Evolutionary conservation across 53 echinoderm and acorn worm genomes (phyloP), one percentile per base, ranked within the genome.

Genomic region (Henricia sp.): DNA sequence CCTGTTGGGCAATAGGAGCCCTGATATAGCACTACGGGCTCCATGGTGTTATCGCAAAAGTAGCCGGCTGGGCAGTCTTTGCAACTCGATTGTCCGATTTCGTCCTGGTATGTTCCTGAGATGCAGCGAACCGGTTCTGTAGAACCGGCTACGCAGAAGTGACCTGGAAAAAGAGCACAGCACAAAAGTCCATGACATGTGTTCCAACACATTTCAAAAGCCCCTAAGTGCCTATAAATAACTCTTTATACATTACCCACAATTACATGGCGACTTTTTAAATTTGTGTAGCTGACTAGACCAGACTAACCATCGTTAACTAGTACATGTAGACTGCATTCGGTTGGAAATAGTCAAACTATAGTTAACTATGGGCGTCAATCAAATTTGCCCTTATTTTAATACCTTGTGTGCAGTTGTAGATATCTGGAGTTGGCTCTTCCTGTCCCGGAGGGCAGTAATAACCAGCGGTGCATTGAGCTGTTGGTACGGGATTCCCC

Each of bases 371-470:
- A n/a, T n/a, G n/a, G n/a, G n/a, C n/a, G n/a, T n/a, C n/a, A n/a
- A n/a, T n/a, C n/a, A n/a, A n/a, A n/a, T n/a, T n/a, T n/a, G n/a
- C n/a, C n/a, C n/a, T n/a, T n/a, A 4, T 8, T 33, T 1, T 17
- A 29, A 20, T 72, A 96, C 96, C 96, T 38, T 89, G 63, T 14
- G 96, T 96, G 68, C 96, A 96, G 59, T 96, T 96, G 67, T 93
- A 96, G 44, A 88, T 91, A 9, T 91, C 87, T 17, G 96, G 96
- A 0, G 96, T 94, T 57, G 93, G 87, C 82, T 93, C 96, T 13
- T 88, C 56, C 86, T 96, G 96, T 19, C 94, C 96, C 26, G 78
- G 84, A 2, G 96, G 96, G 32, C 96, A 96, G 92, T 96, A 96
- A 40, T 91, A 96, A 1, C 96, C 96, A 6, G 86, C 77, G 52